Evolutionary conservation across 1,140 invertebrate genomes (phyloP), one percentile per base, ranked within the genome.

Genomic region (Anadara kagoshimensis): DNA sequence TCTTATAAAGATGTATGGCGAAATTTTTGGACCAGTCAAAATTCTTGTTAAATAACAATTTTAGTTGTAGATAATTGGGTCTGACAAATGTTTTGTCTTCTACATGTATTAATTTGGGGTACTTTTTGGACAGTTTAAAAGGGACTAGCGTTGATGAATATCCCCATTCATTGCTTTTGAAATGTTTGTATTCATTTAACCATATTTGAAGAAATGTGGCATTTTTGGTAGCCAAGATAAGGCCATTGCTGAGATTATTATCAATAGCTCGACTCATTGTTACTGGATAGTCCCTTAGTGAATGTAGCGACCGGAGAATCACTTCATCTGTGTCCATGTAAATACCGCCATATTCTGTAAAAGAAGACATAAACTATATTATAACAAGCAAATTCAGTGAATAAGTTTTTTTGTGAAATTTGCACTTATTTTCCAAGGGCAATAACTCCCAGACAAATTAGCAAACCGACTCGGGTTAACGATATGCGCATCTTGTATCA

Each of bases 271-370:
- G 66, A 29, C 56, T 67, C 43, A 81, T 68, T 11, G 76, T 79
- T 22, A 75, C 71, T 5, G 54, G 45, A 41, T 75, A 73, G 7
- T 64, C 44, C 29, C 70, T 57, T 29, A 83, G 51, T 22, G 64
- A 51, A 20, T 76, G 71, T 16, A 81, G 49, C 2, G 79, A 69
- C 16, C 67, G 53, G n/a, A 83, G 41, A 22, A 81, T 47, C 8
- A 83, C 53, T 54, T 72, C 78, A 61, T 83, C 78, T 22, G 75
- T 76, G 51, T 83, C 81, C 51, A 81, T 36, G 45, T 83, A 83
- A 43, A 83, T 76, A 14, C 79, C 79, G 14, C 79, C 79, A 61
- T 73, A 76, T 41, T 65, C 77, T 78, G 73, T 22, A 65, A 62
- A 56, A 24, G 43, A 59, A 53, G 62, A 70, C 44, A 18, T 51